Evolutionary conservation across 1,140 invertebrate species (phyloP), one percentile per base, ranked within the genome.

Genomic region (Aphelinus certus): DNA sequence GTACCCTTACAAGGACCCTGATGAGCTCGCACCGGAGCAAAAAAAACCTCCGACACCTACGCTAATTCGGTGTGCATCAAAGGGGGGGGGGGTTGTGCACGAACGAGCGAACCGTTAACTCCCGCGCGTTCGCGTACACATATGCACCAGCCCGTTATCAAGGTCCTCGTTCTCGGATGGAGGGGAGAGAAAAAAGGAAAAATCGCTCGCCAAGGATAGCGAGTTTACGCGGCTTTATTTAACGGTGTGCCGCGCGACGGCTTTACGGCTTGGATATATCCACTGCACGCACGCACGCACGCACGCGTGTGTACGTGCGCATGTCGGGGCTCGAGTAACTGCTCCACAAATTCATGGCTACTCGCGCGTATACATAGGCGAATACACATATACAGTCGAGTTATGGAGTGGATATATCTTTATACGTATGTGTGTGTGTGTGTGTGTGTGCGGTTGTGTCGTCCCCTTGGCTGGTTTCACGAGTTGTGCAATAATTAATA

Each of bases 91-190:
- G n/a, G n/a, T 26, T 26, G 26, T 26, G 26, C 26, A 26, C 26
- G 26, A 79, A 83, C 81, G 80, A 81, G 80, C 82, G 79, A 67
- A 76, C 78, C 79, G 81, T 81, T 83, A 78, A 79, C 73, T 58
- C 73, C 26, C 26, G 26, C 26, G 26, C 26, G 26, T 26, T 26
- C 26, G 26, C 26, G 26, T 26, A 26, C 26, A 63, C 68, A 53
- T 4, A 62, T 71, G 71, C 70, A 66, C 76, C 53, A 73, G 71
- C 55, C 71, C 71, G 66, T 81, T 79, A 79, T 82, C 78, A 60
- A 72, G 71, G 78, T 81, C 79, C 76, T 80, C 82, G 81, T 77
- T 78, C 79, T 79, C 76, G 67, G 10, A n/a, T n/a, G n/a, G 66
- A 26, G 26, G 26, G 26, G 26, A 26, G 26, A 26, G 26, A 26